A percentile compares a stretch with the other conserved stretches of the same genome.
These are phyloP conservation scores for Ataeniobius toweri DNA, from an alignment of 2,797 vertebrate species.

Conservation along the genomic window DNA sequence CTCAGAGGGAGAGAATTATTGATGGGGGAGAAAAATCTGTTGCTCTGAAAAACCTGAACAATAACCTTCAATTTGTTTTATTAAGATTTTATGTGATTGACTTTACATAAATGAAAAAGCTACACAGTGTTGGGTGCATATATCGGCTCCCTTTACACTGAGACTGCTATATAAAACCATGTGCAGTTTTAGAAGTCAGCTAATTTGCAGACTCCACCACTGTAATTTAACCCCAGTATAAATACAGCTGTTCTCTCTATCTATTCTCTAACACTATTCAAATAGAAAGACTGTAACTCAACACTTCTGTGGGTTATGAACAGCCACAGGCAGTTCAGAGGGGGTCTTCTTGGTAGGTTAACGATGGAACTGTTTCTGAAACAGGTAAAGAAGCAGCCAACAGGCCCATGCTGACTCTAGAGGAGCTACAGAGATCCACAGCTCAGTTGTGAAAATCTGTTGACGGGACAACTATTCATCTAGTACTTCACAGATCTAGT, in stretches of 20 bases:
- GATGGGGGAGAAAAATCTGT: neutral
- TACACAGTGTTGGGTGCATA: neutral
- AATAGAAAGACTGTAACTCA: no score
- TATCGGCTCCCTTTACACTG: neutral
- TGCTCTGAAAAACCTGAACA: neutral
- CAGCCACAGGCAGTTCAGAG: neutral
- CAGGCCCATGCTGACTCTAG: no score
- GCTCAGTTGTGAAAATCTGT: neutral
- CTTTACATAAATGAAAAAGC: neutral
- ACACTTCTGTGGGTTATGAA: neutral
- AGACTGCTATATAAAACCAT: neutral
- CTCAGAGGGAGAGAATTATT: neutral
- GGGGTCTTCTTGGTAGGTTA: no score
- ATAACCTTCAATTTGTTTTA: neutral
- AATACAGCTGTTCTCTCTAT: no score
- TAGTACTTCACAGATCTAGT: neutral
- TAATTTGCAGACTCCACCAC: slow-evolving; percentile 1
- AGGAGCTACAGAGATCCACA: neutral
- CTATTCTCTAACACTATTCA: no score
- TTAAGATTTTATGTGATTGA: neutral
- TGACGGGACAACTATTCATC: no score
- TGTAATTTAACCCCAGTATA: neutral
- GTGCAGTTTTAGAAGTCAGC: neutral
- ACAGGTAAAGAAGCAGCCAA: neutral
- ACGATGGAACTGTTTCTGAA: no score